Evolutionary conservation across 1,140 invertebrate genomes (phyloP).

Genomic region (Onthophagus taurus): DNA sequence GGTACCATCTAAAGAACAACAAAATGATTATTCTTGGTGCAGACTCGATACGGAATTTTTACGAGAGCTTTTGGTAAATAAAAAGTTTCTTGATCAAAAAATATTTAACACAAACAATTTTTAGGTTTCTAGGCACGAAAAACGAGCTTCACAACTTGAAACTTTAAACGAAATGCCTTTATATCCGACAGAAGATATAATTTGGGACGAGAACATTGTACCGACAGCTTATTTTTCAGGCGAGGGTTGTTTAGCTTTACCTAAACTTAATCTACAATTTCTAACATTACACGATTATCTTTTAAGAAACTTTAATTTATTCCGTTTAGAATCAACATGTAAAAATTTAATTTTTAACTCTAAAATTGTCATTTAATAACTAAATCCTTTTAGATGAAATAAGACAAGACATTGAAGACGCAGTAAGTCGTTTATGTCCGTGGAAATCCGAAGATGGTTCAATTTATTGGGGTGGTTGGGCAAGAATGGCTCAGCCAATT

Average conservation of each 20-base stretch:
- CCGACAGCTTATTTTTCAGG: conserved; percentile 96
- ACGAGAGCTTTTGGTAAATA: conserved; percentile 69
- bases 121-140: conserved; percentile 78
- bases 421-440: conserved; percentile 85
- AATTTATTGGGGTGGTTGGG: conserved; percentile 93
- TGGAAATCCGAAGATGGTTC: conserved; percentile 82
- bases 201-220: conserved; percentile 99
- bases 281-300: conserved; percentile 97
- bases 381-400: conserved; percentile 75
- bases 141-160: conserved; percentile 84
- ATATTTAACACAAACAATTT: too few relatives aligned
- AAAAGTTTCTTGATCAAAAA: too few relatives aligned
- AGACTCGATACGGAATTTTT: conserved; percentile 72
- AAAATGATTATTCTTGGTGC: conserved; percentile 59
- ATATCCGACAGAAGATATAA: conserved; percentile 95
- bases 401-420: conserved; percentile 95
- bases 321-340: conserved; percentile 96
- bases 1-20: conserved; percentile 64
- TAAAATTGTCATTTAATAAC: conserved; percentile 9
- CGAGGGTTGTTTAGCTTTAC: conserved; percentile 89
- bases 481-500: conserved; percentile 95
- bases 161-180: conserved; percentile 96
- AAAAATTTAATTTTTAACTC: conserved; percentile 38
- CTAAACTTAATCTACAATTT: conserved; percentile 98
- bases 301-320: conserved; percentile 94